Conservation (phyloP, 23 tunicate genomes). For the Halocynthia roretzi region DNA sequence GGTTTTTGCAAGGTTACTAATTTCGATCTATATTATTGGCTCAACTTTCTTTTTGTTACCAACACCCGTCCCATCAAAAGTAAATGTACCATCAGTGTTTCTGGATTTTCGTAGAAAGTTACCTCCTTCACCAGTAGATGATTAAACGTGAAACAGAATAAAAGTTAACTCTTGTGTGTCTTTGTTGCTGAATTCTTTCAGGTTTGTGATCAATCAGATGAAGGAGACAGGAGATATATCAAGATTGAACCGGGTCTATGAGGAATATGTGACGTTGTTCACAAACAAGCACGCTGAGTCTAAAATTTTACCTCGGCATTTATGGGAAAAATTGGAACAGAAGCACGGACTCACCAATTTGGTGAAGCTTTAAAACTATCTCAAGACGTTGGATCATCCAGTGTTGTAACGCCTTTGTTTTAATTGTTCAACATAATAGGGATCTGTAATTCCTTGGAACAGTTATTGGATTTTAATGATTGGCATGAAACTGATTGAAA, state of each 20-base stretch:
- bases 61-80: too few species aligned
- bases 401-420: background rate
- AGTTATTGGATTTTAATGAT: conserved; percentile 43
- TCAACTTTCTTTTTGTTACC: too few species aligned
- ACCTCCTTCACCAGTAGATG: too few species aligned
- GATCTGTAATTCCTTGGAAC: conserved; percentile 12
- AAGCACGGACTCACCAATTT: conserved; percentile 24
- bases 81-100: too few species aligned
- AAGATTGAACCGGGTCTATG: conserved; percentile 25
- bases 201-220: conserved; percentile 19
- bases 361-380: background rate
- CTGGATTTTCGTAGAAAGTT: too few species aligned
- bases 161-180: background rate
- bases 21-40: background rate
- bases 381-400: background rate
- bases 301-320: conserved; percentile 28
- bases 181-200: conserved; percentile 8
- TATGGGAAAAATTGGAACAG: conserved; percentile 41
- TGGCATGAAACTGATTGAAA: conserved; percentile 54
- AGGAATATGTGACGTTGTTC: conserved; percentile 26
- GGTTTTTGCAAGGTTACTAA: conserved; percentile 14
- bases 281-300: background rate
- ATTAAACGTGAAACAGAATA: too few species aligned
- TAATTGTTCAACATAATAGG: background rate
- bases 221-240: conserved; percentile 1